Evolutionary conservation across 2,888 invertebrate species (phyloP), one percentile per base, ranked within the genome.

Genomic region (Ochropacha duplaris): DNA sequence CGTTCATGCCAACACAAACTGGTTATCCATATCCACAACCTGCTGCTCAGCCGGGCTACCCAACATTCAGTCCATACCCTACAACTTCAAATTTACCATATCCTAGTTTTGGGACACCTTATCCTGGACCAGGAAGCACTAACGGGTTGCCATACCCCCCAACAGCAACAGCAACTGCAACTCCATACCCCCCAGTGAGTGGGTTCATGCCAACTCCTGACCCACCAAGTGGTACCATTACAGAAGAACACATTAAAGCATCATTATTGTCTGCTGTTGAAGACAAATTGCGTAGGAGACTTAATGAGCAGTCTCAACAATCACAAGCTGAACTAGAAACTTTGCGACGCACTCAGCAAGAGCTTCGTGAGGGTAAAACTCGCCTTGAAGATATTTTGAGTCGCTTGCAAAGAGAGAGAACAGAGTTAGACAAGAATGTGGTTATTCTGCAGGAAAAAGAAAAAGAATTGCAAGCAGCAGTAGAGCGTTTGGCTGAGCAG

Each of bases 211-310:
- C 78, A 39, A 78, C 78, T 63, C 85, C 87, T 56, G 89, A 94
- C 72, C 84, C 87, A 19, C 93, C 93, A 56, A 93, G 94, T 58
- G 97, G 97, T 22, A 98, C 98, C n/a, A 98, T 98, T 59, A 97
- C 98, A 54, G 98, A 99, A 74, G 98, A 99, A 81, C 98, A 99
- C 82, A 97, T 99, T 64, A 95, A 97, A 79, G 98, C 97, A 26
- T 99, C 99, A 0, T 92, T 99, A 22, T 89, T 99, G 19, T 98
- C 98, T 58, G 99, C 99, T 24, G 97, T 99, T 0, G 98, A 99
- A 86, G 99, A 99, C 83, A 99, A 98, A 88, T 87, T 99, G 67
- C 94, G 96, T 72, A 85, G 98, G 62, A 94, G 97, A 65, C 94
- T 99, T 70, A 96, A 96, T 72, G 99, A 99, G 78, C 96, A 97